phyloP scores from a whole-genome alignment of 2,888 invertebrate species.

The Cantharis rufa region DNA sequence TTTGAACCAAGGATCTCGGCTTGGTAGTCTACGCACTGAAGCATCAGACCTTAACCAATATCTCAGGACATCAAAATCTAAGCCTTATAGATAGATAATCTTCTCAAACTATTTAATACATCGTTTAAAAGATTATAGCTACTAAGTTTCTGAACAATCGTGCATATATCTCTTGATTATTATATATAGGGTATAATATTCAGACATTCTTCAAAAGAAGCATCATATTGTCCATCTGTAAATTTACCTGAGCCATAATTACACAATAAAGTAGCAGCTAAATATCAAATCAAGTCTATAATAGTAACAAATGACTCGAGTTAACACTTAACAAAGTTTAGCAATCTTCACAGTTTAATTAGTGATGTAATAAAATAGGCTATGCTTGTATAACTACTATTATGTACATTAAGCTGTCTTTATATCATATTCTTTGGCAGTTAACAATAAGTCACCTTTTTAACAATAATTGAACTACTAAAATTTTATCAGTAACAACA shows the following conservation, averaged over 20 bases:
- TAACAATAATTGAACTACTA: background rate
- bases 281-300: background rate
- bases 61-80: background rate
- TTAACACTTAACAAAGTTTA: background rate
- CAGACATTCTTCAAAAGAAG: too few species aligned
- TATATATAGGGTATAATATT: too few species aligned
- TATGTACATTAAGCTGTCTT: background rate
- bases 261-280: background rate
- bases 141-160: too few species aligned
- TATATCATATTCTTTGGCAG: background rate
- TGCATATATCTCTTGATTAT: too few species aligned
- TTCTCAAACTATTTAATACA: background rate
- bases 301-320: background rate
- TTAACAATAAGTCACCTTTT: background rate
- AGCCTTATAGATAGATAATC: background rate
- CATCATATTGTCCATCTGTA: background rate
- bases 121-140: background rate
- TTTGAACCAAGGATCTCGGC: too few species aligned
- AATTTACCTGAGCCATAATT: background rate
- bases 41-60: too few species aligned
- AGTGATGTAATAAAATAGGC: background rate
- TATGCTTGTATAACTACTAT: background rate
- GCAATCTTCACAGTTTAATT: background rate
- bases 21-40: too few species aligned
- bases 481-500: background rate